Evolutionary conservation across 2,888 invertebrate species (phyloP), one percentile per base, ranked within the genome.

Genomic region (Syritta pipiens): DNA sequence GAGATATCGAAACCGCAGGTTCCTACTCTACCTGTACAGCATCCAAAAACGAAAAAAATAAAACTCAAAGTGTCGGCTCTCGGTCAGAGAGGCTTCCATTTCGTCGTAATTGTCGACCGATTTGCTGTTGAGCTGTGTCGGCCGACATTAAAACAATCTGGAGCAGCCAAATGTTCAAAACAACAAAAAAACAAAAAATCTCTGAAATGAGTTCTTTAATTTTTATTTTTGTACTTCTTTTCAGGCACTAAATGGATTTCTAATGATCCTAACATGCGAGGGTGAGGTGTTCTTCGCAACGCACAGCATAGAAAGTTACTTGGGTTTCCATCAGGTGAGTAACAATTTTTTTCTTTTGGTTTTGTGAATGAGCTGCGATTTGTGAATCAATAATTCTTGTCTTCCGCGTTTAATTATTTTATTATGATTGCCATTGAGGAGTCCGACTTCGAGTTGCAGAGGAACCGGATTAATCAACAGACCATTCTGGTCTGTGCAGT

Each of bases 201-300:
- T 57, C 48, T 46, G 46, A 32, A 49, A 57, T 63, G 49, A 57
- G 24, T 30, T 59, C 7, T 57, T 40, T 26, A 44, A 30, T 55
- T 14, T 17, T 65, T 12, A 22, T 35, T 22, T 26, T 42, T 69
- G 30, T 48, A n/a, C 24, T 69, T 84, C 83, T 82, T 86, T 89
- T 63, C 93, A 98, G 98, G 99, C 99, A 83, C 92, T 99, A 89
- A 99, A 99, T 90, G 99, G 99, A 85, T 99, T 99, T 92, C 93
- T 99, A 88, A 95, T 99, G 92, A 98, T 99, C 88, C 92, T 99
- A 83, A 98, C 98, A 83, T 98, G 98, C 90, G 98, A 99, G 88
- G 99, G 99, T 81, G 99, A 99, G 90, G 98, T 99, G 53, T 99
- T 99, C 92, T 99, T 98, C 91, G 98, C 98, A 72, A 98, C 99